Evolutionary conservation across 2,888 invertebrate species (phyloP), one percentile per base, ranked within the genome.

Genomic region (Nemoura dubitans): DNA sequence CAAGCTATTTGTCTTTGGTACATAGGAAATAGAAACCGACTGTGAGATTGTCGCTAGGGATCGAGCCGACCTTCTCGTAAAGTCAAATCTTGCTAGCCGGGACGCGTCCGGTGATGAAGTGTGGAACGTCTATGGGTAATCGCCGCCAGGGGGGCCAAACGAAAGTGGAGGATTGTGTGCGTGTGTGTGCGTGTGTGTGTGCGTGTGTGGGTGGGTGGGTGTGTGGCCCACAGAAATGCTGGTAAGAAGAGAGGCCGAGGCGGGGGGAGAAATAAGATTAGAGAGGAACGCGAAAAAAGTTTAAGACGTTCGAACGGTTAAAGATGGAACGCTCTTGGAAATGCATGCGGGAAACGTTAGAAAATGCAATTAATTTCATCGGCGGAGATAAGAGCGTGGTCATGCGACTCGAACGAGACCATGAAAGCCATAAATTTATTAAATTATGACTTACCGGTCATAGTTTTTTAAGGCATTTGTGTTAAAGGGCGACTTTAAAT

Each of bases 1-100:
- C 59, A 59, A 59, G 59, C 59, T 59, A 59, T 59, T 59, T 59
- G 59, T 59, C 59, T 59, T 59, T 59, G 59, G 59, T 7, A 59
- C 59, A 59, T 21, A 59, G 59, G 21, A 59, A 59, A 10, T 59
- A 59, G 59, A 59, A 59, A 59, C 59, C 16, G 59, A 21, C 59
- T 59, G 59, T 14, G 59, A 59, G 59, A 1, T 59, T 59, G 59
- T 59, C 59, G 59, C 59, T 21, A 59, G 59, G 59, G 59, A 59
- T 59, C 59, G 10, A 16, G 21, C 59, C 5, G 78, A 10, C 28
- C 27, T 3, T 1, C 27, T 78, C 78, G 78, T 78, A 78, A 78
- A 78, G 78, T 78, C 78, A 78, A 78, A 78, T 78, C 78, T 27
- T 28, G 27, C 26, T 78, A 26, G 78, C 78, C 2, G 78, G 5